Evolutionary conservation across 2,888 invertebrate species (phyloP).

Genomic region (Theodoxus fluviatilis): DNA sequence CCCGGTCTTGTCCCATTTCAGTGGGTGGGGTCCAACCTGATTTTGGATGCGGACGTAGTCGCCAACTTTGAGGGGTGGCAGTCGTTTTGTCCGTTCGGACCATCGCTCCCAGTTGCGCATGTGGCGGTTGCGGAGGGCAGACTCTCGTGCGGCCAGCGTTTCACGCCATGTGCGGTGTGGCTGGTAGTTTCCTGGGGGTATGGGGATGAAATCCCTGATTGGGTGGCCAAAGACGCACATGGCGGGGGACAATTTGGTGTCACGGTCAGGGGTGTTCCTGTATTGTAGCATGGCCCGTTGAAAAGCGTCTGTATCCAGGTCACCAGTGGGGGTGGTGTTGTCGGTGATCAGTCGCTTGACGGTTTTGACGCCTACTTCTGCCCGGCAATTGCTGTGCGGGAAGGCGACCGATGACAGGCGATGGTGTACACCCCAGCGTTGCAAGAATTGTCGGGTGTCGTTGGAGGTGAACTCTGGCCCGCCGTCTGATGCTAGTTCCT

Average conservation of each 20-base stretch:
- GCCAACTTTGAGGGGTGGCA: slow-evolving; percentile 25
- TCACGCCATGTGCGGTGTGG: slow-evolving; percentile 32
- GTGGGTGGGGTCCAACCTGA: slow-evolving; percentile 17
- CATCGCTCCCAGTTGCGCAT: slow-evolving; percentile 32
- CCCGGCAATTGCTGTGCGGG: slow-evolving; percentile 44
- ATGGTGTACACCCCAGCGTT: slow-evolving; percentile 42
- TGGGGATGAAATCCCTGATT: slow-evolving; percentile 14
- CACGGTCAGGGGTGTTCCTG: slow-evolving; percentile 31
- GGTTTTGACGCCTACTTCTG: slow-evolving; percentile 45
- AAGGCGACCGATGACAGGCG: slow-evolving; percentile 43
- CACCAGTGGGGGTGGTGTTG: slow-evolving; percentile 38
- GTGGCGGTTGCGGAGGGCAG: slow-evolving; percentile 41
- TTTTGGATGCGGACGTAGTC: slow-evolving; percentile 22
- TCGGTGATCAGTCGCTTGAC: slow-evolving; percentile 42
- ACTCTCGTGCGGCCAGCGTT: slow-evolving; percentile 31
- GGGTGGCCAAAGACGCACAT: background rate
- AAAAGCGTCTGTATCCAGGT: slow-evolving; percentile 38
- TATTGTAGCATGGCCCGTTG: slow-evolving; percentile 41
- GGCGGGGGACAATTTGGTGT: slow-evolving; percentile 31
- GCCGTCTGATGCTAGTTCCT: slow-evolving; percentile 41
- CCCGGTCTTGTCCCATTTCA: slow-evolving; percentile 26
- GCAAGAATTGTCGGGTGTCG: slow-evolving; percentile 37
- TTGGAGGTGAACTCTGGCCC: slow-evolving; percentile 40
- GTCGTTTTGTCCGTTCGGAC: slow-evolving; percentile 37
- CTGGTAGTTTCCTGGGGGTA: slow-evolving; percentile 33